These are phyloP conservation scores for Tuta absoluta DNA, from an alignment of 2,888 invertebrate genomes.

Conservation along the genomic window DNA sequence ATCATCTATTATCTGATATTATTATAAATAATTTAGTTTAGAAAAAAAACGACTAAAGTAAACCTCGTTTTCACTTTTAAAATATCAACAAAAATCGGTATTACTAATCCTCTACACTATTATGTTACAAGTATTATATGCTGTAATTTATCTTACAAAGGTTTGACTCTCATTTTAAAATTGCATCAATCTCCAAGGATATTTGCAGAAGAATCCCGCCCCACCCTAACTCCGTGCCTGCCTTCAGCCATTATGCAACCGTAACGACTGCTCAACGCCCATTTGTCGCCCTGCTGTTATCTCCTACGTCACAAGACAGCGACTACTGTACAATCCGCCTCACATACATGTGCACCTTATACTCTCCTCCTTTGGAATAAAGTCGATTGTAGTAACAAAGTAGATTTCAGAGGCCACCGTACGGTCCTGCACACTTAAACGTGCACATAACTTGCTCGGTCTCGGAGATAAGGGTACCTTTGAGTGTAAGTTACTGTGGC, in stretches of 20 bases:
- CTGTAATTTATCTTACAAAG: too few relatives aligned
- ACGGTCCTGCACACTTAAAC: background rate
- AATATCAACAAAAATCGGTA: too few relatives aligned
- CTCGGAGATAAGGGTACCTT: background rate
- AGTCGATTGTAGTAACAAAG: background rate
- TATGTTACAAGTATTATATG: too few relatives aligned
- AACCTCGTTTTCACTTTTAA: too few relatives aligned
- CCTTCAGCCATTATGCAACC: conserved; percentile 34
- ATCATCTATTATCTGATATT: too few relatives aligned
- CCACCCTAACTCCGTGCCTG: conserved; percentile 25
- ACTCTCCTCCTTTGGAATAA: background rate
- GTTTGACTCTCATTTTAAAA: too few relatives aligned
- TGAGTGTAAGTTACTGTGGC: background rate
- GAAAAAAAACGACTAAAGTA: too few relatives aligned
- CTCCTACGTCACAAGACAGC: conserved; percentile 31
- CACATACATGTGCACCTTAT: background rate
- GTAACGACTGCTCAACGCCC: conserved; percentile 40
- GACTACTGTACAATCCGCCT: background rate
- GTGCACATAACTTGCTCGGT: background rate
- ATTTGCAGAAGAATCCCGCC: background rate
- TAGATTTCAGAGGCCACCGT: background rate
- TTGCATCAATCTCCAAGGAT: background rate
- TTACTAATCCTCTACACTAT: too few relatives aligned
- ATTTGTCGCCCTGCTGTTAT: conserved; percentile 45
- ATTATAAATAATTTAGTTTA: too few relatives aligned